Evolutionary conservation across 2,888 invertebrate species (phyloP).

Genomic region (Resseliella maxima): DNA sequence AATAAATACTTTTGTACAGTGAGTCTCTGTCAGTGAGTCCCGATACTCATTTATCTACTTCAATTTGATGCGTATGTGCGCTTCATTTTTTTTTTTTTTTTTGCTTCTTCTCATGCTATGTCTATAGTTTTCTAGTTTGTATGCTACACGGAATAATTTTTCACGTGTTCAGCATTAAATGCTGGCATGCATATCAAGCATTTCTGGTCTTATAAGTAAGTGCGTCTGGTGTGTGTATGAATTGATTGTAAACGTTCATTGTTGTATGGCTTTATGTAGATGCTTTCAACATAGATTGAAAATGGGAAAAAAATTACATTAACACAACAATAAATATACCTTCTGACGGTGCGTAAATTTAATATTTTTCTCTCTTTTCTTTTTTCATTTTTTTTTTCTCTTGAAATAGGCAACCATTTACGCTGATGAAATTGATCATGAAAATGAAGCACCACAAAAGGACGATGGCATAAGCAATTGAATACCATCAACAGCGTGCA

Average conservation of each 20-base stretch:
- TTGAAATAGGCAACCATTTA: neutral
- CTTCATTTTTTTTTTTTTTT: too few species aligned
- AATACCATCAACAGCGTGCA: neutral
- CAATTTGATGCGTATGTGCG: neutral
- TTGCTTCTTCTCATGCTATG: neutral
- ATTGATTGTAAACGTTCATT: neutral
- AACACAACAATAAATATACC: conserved; percentile 14
- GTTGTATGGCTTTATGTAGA: neutral
- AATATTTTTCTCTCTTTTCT: neutral
- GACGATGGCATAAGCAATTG: neutral
- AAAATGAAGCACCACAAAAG: neutral
- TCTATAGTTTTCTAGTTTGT: neutral
- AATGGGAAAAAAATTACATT: neutral
- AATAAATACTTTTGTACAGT: neutral
- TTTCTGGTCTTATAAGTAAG: neutral
- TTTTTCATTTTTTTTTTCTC: neutral
- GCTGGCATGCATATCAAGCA: too few species aligned
- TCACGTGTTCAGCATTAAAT: neutral
- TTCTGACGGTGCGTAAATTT: neutral
- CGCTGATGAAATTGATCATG: neutral
- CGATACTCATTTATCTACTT: conserved; percentile 3
- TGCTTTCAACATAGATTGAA: neutral
- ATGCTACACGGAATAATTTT: neutral
- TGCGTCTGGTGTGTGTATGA: neutral
- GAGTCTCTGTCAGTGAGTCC: neutral